Base-by-base conservation (phyloP, 2,113 vertebrate genomes). In the Clarias magur region DNA sequence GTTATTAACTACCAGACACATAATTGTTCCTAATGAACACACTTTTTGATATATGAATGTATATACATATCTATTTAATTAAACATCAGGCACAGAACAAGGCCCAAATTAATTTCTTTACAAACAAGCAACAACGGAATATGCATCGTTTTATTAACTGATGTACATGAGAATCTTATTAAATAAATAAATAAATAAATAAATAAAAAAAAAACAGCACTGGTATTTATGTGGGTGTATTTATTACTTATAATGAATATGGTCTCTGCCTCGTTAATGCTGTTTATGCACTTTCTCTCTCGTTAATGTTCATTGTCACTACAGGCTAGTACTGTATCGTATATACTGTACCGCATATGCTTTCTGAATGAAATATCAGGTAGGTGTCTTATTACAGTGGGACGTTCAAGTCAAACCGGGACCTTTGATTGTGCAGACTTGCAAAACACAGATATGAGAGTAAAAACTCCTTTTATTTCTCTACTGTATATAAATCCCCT, bases 221-320 rank as follows among this genome's bases (percentile, higher is more conserved):
- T 27, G 53, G 7, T 56, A 21, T 48, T 56, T 2, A 17, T 78
- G 25, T 65, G 42, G 57, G 70, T 60, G 34, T 85, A 21, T 15
- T 85, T 85, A 75, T 25, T 80, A 63, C 9, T 56, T 34, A 78
- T 65, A 23, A 54, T 53, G 15, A 75, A 27, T 15, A 63, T 48
- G 25, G 56, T 68, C 42, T 75, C 57, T 85, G 59, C 48, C 75
- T 85, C 6, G 19, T 79, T 85, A 63, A 85, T 19, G 1, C 27
- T 38, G 25, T 85, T 85, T n/a, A 76, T 78, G 56, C 54, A 34
- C 11, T 57, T 63, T 53, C 12, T 2, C 11, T 48, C 38, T 48
- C 38, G 48, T 78, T 53, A 85, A 85, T 53, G 56, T 73, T 60
- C 17, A 70, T 67, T 83, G 16, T 56, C 53, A 42, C 2, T 1